Evolutionary conservation across 2,797 vertebrate genomes (phyloP).

Genomic region (Cryptoblepharus egeriae): DNA sequence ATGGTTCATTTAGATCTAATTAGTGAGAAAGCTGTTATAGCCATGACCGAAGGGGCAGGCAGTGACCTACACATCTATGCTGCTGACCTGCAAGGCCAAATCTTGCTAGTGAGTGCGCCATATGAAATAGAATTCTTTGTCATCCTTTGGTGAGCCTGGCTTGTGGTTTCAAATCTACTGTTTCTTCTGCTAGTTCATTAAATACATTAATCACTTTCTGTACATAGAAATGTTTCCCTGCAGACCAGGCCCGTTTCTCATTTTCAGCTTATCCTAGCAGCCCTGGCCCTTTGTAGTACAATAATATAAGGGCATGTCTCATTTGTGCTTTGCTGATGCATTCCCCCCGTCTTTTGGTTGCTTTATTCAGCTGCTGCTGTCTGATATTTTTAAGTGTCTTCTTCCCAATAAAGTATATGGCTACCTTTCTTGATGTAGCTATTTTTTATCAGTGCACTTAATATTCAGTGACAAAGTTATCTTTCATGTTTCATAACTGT

Average conservation of each 20-base stretch:
- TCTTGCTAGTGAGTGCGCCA: not conserved
- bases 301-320: not conserved
- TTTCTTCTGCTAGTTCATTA: conserved; percentile 66
- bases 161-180: conserved; percentile 40
- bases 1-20: conserved; percentile 1
- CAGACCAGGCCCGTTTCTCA: conserved; percentile 56
- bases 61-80: not conserved
- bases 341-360: not conserved
- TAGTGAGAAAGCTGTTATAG: conserved; percentile 38
- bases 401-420: not conserved
- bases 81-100: not conserved
- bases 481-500: not conserved
- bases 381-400: not conserved
- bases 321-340: not conserved
- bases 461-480: not conserved
- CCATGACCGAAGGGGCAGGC: not conserved
- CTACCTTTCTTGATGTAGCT: not conserved
- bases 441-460: not conserved
- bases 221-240: conserved; percentile 51
- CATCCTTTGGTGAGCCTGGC: not conserved
- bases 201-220: conserved; percentile 64
- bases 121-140: not conserved
- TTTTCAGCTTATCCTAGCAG: not conserved
- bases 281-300: conserved; percentile 1
- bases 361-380: not conserved